phyloP scores from a whole-genome alignment of 2,113 vertebrate species.

The Zapornia atra region DNA sequence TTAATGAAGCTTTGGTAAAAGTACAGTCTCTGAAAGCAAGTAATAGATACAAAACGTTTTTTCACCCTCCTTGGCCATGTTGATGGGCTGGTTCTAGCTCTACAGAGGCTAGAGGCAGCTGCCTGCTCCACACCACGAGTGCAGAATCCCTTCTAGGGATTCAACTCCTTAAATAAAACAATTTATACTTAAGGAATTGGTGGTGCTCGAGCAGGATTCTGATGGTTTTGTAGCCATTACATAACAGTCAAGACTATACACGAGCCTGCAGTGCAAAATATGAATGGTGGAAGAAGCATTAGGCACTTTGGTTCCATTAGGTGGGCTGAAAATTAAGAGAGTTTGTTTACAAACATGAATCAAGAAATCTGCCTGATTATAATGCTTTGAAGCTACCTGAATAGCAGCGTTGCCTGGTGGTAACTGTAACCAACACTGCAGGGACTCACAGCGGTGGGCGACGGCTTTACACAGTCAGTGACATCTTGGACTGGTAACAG shows the following conservation, averaged over 20 bases:
- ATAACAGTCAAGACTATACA: rapidly evolving
- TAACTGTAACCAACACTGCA: background rate
- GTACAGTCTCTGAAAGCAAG: background rate
- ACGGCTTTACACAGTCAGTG: background rate
- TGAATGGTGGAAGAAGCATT: too few relatives aligned
- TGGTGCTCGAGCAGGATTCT: background rate
- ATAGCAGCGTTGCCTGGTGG: rapidly evolving
- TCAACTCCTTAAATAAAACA: background rate
- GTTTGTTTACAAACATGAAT: background rate
- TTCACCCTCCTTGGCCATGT: background rate
- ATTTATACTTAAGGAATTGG: background rate
- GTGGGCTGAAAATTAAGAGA: background rate
- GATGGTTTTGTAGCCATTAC: background rate
- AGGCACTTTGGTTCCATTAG: background rate
- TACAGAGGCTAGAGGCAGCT: background rate
- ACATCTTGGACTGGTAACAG: constrained; percentile 25
- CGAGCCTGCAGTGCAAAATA: too few relatives aligned
- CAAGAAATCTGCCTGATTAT: background rate
- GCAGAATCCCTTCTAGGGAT: background rate
- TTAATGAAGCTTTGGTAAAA: rapidly evolving
- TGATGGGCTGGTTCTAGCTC: background rate
- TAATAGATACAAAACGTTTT: background rate
- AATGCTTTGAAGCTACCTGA: background rate
- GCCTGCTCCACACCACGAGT: rapidly evolving
- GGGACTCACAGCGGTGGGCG: constrained; percentile 1